These are phyloP conservation scores for Lumbricus terrestris DNA, from an alignment of 2,888 invertebrate genomes.

Conservation along the genomic window DNA sequence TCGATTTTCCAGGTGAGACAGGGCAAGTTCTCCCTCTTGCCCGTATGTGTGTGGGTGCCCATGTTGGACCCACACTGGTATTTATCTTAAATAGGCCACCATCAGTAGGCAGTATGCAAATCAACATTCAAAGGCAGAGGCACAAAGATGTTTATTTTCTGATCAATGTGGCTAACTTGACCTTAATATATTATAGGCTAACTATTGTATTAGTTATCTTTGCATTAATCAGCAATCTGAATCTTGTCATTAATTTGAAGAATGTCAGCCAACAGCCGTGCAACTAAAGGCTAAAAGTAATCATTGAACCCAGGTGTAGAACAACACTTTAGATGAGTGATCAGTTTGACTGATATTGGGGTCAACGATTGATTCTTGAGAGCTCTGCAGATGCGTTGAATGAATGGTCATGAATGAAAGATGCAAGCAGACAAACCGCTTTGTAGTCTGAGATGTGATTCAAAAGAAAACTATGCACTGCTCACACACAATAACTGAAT, in stretches of 20 bases:
- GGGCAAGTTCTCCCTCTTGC: no score
- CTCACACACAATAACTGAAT: not conserved
- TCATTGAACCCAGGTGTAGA: no score
- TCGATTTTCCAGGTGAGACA: no score
- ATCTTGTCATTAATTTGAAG: not conserved
- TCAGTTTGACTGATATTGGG: no score
- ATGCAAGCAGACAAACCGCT: not conserved
- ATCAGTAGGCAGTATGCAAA: no score
- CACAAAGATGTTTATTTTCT: no score
- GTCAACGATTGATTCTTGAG: not conserved
- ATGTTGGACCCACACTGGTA: no score
- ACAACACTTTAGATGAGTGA: no score
- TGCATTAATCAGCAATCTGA: not conserved
- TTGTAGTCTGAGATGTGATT: not conserved
- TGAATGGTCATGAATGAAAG: not conserved
- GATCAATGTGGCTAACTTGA: no score
- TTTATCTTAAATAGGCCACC: no score
- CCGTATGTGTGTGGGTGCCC: no score
- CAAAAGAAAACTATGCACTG: not conserved
- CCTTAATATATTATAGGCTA: not conserved
- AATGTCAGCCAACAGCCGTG: not conserved
- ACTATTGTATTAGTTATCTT: not conserved
- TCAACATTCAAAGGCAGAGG: no score
- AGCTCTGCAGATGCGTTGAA: not conserved
- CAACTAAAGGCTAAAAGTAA: not conserved